Evolutionary conservation across 2,797 vertebrate species (phyloP).

Genomic region (Scolopax bukidnonensis): DNA sequence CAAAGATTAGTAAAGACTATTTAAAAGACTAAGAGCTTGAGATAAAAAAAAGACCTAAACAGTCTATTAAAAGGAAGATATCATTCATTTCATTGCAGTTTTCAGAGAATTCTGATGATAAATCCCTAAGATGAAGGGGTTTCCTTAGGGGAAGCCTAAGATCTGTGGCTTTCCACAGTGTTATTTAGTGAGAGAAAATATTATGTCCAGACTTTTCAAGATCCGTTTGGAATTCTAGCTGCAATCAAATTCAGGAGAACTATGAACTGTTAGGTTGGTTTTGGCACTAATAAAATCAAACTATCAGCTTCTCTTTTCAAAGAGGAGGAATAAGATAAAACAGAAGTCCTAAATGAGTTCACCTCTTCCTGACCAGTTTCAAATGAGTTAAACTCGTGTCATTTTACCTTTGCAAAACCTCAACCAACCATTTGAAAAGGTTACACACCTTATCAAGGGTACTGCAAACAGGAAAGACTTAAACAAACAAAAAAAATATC

Average conservation of each 20-base stretch:
- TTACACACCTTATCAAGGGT: background rate
- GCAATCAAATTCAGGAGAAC: background rate
- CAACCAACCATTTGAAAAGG: background rate
- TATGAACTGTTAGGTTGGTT: background rate
- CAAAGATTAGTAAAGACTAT: conserved; percentile 40
- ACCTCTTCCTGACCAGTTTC: background rate
- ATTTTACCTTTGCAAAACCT: background rate
- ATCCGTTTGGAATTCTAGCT: background rate
- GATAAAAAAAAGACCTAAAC: background rate
- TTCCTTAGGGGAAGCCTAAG: background rate
- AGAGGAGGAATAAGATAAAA: background rate
- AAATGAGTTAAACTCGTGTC: conserved; percentile 17
- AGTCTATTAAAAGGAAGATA: background rate
- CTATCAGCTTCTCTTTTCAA: background rate
- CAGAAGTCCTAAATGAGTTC: background rate
- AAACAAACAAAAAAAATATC: background rate
- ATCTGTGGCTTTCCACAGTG: background rate
- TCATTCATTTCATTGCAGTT: background rate
- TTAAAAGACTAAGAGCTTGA: conserved; percentile 35
- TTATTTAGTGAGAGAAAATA: background rate
- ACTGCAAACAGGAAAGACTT: conserved; percentile 22
- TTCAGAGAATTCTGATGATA: background rate
- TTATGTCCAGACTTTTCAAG: background rate
- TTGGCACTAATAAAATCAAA: background rate
- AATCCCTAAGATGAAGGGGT: background rate